Evolutionary conservation across 2,797 vertebrate genomes (phyloP).

Genomic region (Chelon auratus): DNA sequence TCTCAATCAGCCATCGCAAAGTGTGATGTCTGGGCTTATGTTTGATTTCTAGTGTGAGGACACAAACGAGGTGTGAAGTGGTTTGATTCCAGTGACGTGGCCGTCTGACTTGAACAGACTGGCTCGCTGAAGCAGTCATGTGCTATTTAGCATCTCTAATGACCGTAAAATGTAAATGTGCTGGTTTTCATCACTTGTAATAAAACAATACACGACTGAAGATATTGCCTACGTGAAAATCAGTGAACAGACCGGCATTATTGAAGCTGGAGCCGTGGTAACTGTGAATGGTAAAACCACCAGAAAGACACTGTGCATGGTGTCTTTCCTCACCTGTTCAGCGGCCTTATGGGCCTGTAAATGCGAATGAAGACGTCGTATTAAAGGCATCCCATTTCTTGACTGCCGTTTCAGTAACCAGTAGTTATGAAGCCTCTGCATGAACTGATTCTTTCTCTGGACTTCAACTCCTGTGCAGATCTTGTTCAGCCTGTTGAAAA

Average conservation of each 20-base stretch:
- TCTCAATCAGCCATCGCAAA: constrained; percentile 30
- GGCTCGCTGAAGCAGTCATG: constrained; percentile 12
- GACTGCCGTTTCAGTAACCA: constrained; percentile 98
- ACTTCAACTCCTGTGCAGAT: constrained; percentile 95
- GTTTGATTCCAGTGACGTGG: constrained; percentile 28
- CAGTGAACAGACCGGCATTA: background rate
- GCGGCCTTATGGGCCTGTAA: constrained; percentile 91
- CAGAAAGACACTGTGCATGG: background rate
- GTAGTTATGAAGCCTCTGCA: constrained; percentile 98
- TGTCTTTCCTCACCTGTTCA: constrained; percentile 87
- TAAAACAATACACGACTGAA: background rate
- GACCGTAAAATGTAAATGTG: constrained; percentile 8
- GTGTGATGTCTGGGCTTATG: constrained; percentile 56
- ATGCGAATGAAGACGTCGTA: constrained; percentile 95
- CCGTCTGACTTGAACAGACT: constrained; percentile 1
- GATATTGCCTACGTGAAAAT: background rate
- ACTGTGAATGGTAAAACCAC: no score
- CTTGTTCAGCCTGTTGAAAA: constrained; percentile 91
- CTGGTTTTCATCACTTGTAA: background rate
- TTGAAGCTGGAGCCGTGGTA: background rate
- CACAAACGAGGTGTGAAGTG: constrained; percentile 30
- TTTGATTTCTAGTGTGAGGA: constrained; percentile 37
- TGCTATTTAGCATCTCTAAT: background rate
- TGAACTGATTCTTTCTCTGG: constrained; percentile 98
- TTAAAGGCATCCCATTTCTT: constrained; percentile 95